A percentile compares a stretch with the other conserved stretches of the same genome.
These are phyloP conservation scores for Phlogophora meticulosa DNA, from an alignment of 2,888 invertebrate genomes.

Conservation along the genomic window DNA sequence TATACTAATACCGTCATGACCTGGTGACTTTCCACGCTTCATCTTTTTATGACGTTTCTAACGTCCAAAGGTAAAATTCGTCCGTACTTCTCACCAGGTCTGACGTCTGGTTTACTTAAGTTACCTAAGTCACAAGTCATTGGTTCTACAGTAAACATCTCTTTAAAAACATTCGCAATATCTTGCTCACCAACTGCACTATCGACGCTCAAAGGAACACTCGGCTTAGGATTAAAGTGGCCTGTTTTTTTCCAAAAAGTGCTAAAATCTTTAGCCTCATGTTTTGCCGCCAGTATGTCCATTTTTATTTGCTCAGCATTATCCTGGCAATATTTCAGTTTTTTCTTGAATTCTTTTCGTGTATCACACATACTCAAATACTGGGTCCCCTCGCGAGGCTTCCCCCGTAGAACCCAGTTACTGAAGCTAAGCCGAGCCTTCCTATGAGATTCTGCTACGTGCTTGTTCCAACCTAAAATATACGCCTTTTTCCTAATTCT, in stretches of 20 bases:
- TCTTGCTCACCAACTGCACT: neutral
- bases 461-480: neutral
- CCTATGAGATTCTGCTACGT: neutral
- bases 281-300: neutral
- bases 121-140: too few relatives aligned
- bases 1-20: too few relatives aligned
- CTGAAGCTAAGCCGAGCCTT: neutral
- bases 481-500: neutral
- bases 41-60: too few relatives aligned
- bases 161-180: too few relatives aligned
- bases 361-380: neutral
- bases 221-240: neutral
- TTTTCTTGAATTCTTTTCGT: neutral
- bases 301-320: too few relatives aligned
- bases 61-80: too few relatives aligned
- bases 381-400: neutral
- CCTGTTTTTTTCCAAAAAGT: slow-evolving; percentile 1
- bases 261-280: neutral
- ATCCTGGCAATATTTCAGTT: neutral
- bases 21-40: too few relatives aligned
- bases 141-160: too few relatives aligned
- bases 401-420: neutral
- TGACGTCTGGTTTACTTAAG: too few relatives aligned
- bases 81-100: too few relatives aligned
- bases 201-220: neutral